A percentile compares a stretch with the other conserved stretches of the same genome.
Evolutionary conservation across 2,888 invertebrate species (phyloP).

Genomic region (Synergus laeviventris): DNA sequence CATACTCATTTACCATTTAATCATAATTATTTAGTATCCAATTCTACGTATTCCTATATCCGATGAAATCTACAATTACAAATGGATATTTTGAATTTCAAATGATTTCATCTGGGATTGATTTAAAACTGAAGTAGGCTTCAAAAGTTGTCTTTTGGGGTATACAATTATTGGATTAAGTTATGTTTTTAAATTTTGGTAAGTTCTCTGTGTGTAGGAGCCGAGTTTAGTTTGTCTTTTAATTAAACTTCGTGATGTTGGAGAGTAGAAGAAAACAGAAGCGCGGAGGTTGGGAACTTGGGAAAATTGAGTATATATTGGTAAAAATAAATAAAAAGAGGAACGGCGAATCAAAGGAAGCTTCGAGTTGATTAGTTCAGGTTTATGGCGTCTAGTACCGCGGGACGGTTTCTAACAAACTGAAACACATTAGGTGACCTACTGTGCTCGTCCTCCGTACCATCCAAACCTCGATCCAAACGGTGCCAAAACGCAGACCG

Average conservation of each 20-base stretch:
- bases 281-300: not conserved
- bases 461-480: slow-evolving; percentile 41
- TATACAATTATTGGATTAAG: not conserved
- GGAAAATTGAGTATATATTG: slow-evolving; percentile 11
- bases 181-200: not conserved
- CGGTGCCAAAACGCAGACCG: slow-evolving; percentile 53
- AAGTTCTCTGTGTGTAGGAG: not conserved
- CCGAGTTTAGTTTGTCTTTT: not conserved
- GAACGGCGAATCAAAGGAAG: not conserved
- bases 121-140: not conserved
- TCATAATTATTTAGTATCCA: not conserved
- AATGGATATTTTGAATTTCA: too few species aligned
- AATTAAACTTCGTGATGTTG: not conserved
- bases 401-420: slow-evolving; percentile 61
- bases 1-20: not conserved
- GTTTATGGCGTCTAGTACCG: slow-evolving; percentile 43
- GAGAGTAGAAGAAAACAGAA: not conserved
- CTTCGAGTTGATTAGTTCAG: slow-evolving; percentile 22
- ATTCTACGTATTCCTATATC: not conserved
- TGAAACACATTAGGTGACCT: slow-evolving; percentile 63
- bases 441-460: slow-evolving; percentile 56
- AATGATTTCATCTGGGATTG: not conserved
- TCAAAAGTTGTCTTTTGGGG: not conserved
- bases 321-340: slow-evolving; percentile 27
- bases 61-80: not conserved